Conservation (phyloP, 2,113 vertebrate species). For the Salvelinus namaycush region DNA sequence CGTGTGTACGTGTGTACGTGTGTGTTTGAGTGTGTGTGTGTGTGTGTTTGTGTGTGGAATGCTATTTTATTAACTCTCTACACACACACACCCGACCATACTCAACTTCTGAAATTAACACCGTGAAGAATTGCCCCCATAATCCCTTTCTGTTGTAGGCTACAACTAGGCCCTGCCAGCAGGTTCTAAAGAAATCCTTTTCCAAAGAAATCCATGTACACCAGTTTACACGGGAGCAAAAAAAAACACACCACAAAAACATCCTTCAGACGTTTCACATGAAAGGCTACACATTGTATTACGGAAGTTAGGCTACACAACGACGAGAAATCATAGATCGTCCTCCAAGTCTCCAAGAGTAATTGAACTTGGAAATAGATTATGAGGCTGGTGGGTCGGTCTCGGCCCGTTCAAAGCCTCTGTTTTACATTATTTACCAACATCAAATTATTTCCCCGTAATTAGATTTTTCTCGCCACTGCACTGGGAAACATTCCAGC, state of each 20-base stretch:
- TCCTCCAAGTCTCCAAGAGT: constrained; percentile 61
- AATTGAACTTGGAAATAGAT: constrained; percentile 68
- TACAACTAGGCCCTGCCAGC: constrained; percentile 42
- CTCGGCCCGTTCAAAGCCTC: constrained; percentile 67
- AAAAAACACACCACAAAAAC: constrained; percentile 13
- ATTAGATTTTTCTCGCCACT: constrained; percentile 64
- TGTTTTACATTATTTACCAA: constrained; percentile 76
- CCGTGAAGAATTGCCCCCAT: constrained; percentile 56
- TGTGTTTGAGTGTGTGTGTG: no score
- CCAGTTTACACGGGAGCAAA: constrained; percentile 30
- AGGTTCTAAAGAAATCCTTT: constrained; percentile 36
- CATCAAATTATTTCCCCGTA: constrained; percentile 73
- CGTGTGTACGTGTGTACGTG: neutral
- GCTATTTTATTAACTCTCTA: constrained; percentile 43
- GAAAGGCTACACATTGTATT: constrained; percentile 32
- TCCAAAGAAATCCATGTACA: constrained; percentile 43
- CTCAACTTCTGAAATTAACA: constrained; percentile 43
- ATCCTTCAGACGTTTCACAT: constrained; percentile 34
- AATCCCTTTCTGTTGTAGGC: constrained; percentile 38
- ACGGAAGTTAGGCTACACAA: constrained; percentile 30
- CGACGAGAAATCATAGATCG: constrained; percentile 50
- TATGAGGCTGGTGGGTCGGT: constrained; percentile 63
- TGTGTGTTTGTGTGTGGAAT: neutral
- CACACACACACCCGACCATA: constrained; percentile 16
- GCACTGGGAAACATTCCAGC: constrained; percentile 66